Base-by-base conservation (phyloP, 2,888 invertebrate species). In the Antitype chi region DNA sequence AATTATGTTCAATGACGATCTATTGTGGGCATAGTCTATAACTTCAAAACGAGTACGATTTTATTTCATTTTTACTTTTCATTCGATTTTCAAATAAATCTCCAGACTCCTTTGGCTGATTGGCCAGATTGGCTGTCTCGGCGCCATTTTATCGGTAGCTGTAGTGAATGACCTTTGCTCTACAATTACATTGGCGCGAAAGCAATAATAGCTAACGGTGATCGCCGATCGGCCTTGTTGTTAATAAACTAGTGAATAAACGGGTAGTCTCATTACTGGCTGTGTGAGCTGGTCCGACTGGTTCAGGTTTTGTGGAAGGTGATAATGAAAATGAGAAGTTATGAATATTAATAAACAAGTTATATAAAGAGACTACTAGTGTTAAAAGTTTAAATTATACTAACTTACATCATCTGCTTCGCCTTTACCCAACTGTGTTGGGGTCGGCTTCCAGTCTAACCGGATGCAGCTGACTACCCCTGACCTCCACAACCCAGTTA, bases 131-230 rank as follows among this genome's bases (percentile, higher is more conserved):
- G 23, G 57, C 28, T 32, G 53, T 52, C 28, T 53, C 9, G 25
- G 49, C 13, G 63, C 68, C 57, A 78, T 71, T 81, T 85, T 74
- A 59, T 69, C 68, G 63, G 77, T 69, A 77, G 63, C 82, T 25
- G 60, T 66, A 71, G 28, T 60, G 47, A 63, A 59, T 67, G 87
- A 88, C 87, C 89, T 87, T 81, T 85, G 70, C 59, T 78, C 74
- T 11, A 75, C 77, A 85, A 82, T 81, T 82, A 81, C 70, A 76
- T 64, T 59, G 81, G 66, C 59, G 82, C 74, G 83, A 78, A 81
- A 84, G 80, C 57, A 82, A 79, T 82, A 80, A 79, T 78, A 85
- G 28, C 70, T 82, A 85, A 87, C 87, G 84, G 84, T 82, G 75
- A 69, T 71, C 70, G 68, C 17, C 13, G 52, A 74, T 78, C 70